phyloP scores from a whole-genome alignment of 2,888 invertebrate species.

The Cremastinae sp. region DNA sequence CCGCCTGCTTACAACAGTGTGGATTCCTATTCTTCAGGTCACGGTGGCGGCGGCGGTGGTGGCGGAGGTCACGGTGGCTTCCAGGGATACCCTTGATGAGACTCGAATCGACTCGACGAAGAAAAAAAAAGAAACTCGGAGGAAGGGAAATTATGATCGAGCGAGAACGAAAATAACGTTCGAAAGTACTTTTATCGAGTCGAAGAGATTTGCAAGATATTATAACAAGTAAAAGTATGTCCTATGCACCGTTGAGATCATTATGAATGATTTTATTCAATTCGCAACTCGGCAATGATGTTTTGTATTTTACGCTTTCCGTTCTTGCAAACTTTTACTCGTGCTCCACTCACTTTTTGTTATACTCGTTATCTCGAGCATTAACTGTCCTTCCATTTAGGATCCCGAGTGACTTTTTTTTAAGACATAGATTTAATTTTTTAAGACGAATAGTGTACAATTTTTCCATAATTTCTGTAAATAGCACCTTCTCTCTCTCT shows the following conservation, averaged over 20 bases:
- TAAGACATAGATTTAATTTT: too few relatives aligned
- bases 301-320: too few relatives aligned
- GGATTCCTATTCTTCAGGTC: conserved; percentile 40
- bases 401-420: background rate
- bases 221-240: background rate
- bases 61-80: conserved; percentile 66
- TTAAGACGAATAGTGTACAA: conserved; percentile 21
- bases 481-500: too few relatives aligned
- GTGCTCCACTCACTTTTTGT: too few relatives aligned
- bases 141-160: conserved; percentile 12
- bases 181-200: too few relatives aligned
- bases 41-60: conserved; percentile 42
- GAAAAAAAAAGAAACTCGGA: background rate
- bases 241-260: too few relatives aligned
- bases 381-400: background rate
- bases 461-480: conserved; percentile 33
- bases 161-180: background rate
- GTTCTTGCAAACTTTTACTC: too few relatives aligned
- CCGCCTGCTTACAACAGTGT: conserved; percentile 47
- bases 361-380: background rate
- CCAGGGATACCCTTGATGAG: conserved; percentile 72
- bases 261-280: too few relatives aligned
- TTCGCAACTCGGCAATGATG: too few relatives aligned
- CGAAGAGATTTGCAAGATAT: too few relatives aligned
- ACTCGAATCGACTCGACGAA: conserved; percentile 6